These are phyloP conservation scores for Crax fasciolata DNA, from an alignment of 2,797 vertebrate genomes.

Conservation along the genomic window DNA sequence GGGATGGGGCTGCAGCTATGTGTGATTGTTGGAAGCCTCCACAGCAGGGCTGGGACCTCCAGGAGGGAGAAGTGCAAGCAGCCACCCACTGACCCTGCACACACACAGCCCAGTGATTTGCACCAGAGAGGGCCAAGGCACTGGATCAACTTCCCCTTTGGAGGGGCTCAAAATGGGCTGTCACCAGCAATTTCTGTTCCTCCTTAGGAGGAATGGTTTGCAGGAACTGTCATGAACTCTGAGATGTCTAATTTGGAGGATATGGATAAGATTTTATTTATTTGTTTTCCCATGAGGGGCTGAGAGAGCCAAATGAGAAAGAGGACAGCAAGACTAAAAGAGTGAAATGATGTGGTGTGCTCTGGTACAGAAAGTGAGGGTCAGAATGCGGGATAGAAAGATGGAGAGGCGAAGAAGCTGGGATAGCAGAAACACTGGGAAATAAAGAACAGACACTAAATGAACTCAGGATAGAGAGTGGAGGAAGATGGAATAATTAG, in stretches of 20 bases:
- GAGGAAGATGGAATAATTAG: not conserved
- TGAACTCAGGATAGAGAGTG: not conserved
- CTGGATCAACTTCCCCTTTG: not conserved
- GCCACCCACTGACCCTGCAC: accelerated
- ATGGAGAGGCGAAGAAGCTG: not conserved
- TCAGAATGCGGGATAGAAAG: not conserved
- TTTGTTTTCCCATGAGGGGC: not conserved
- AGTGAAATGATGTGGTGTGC: not conserved
- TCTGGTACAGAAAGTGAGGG: not conserved
- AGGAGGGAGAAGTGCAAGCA: not conserved
- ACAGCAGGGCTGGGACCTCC: not conserved
- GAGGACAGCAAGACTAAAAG: accelerated
- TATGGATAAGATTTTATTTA: not conserved
- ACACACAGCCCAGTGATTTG: accelerated
- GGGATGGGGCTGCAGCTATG: not conserved
- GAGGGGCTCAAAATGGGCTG: not conserved
- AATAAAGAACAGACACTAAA: not conserved
- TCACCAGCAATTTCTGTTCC: not conserved
- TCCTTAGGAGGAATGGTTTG: not conserved
- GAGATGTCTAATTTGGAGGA: not conserved
- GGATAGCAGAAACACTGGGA: not conserved
- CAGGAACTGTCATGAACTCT: not conserved
- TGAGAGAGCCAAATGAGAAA: not conserved
- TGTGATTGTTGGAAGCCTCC: not conserved
- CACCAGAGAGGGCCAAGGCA: not conserved